phyloP scores from a whole-genome alignment of 2,888 invertebrate species.

The Desoria tigrina region DNA sequence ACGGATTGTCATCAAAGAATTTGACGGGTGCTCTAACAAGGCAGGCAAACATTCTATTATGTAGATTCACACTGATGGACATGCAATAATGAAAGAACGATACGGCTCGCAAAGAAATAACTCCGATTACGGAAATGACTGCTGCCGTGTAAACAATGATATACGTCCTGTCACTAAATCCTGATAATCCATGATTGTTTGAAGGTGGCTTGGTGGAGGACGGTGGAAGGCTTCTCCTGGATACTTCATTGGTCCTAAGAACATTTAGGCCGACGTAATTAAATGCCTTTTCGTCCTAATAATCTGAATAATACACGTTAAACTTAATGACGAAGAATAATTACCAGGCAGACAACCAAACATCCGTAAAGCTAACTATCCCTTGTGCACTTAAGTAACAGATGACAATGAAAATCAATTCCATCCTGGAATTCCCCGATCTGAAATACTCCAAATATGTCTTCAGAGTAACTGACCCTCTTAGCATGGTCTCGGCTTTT shows the following conservation, averaged over 20 bases:
- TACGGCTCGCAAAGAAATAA: constrained; percentile 27
- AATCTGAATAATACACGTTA: neutral
- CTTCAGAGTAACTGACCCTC: constrained; percentile 45
- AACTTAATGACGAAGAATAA: neutral
- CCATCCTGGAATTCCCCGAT: constrained; percentile 37
- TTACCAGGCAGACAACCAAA: constrained; percentile 48
- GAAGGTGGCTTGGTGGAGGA: neutral
- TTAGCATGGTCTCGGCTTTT: constrained; percentile 45
- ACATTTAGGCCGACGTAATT: constrained; percentile 5
- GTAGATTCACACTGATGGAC: constrained; percentile 58
- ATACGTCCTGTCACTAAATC: constrained; percentile 55
- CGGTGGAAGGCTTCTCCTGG: constrained; percentile 24
- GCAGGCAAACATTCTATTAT: constrained; percentile 59
- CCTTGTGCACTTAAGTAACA: constrained; percentile 43
- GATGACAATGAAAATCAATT: constrained; percentile 31
- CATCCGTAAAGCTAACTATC: constrained; percentile 35
- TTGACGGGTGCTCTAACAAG: constrained; percentile 59
- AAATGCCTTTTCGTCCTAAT: neutral
- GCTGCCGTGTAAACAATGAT: constrained; percentile 56
- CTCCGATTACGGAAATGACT: constrained; percentile 48
- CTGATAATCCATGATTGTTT: constrained; percentile 19
- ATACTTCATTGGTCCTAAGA: no score
- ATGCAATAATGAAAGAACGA: constrained; percentile 57
- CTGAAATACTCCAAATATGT: constrained; percentile 59
- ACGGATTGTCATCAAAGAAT: constrained; percentile 48